Evolutionary conservation across 1,140 invertebrate genomes (phyloP).

Genomic region (Hycleus phaleratus): DNA sequence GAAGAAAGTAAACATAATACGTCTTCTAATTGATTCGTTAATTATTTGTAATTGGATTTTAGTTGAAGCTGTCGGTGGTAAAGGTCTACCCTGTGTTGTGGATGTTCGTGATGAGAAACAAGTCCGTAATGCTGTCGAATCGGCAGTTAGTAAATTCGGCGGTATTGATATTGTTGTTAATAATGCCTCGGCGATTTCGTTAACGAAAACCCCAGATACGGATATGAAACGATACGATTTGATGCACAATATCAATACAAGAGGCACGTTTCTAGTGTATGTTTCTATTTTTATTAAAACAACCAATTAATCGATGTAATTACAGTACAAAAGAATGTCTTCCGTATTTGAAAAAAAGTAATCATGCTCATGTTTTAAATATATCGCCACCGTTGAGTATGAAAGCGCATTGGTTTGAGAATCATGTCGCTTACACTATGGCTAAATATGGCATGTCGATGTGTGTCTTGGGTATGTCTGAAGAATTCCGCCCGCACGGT

Average conservation of each 20-base stretch:
- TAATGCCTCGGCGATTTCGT: conserved; percentile 93
- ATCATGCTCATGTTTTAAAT: conserved; percentile 94
- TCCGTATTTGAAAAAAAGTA: conserved; percentile 80
- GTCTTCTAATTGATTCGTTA: too few species aligned
- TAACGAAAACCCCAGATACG: conserved; percentile 78
- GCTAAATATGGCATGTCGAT: conserved; percentile 99
- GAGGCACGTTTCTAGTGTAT: conserved; percentile 89
- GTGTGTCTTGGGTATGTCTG: conserved; percentile 94
- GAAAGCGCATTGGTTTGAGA: conserved; percentile 83
- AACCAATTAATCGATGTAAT: conserved; percentile 15
- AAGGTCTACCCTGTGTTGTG: conserved; percentile 85
- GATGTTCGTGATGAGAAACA: conserved; percentile 86
- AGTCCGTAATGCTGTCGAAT: conserved; percentile 76
- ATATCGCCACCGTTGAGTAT: conserved; percentile 91
- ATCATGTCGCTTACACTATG: conserved; percentile 96
- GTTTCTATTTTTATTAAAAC: background rate
- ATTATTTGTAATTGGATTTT: conserved; percentile 20
- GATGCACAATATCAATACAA: conserved; percentile 86
- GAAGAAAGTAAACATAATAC: conserved; percentile 71
- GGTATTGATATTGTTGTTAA: conserved; percentile 94
- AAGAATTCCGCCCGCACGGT: conserved; percentile 75
- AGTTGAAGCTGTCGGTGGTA: conserved; percentile 89
- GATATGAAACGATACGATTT: conserved; percentile 95
- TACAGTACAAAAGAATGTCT: conserved; percentile 85
- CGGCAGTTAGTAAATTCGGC: conserved; percentile 85